A percentile compares a stretch with the other conserved stretches of the same genome.
Conservation (phyloP, 2,888 invertebrate genomes). For the Frankliniella fusca region DNA sequence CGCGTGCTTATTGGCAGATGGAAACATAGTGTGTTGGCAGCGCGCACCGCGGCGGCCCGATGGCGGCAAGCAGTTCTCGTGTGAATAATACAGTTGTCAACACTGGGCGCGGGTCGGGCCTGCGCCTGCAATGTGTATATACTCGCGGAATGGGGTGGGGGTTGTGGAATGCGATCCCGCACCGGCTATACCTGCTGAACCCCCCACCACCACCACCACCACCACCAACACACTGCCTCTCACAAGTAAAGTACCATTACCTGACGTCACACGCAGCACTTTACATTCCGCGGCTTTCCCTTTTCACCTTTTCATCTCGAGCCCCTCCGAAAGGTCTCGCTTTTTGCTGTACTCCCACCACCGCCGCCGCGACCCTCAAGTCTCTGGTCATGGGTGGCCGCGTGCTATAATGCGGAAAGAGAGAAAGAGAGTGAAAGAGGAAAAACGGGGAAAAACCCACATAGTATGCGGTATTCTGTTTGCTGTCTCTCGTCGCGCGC, state of each 20-base stretch:
- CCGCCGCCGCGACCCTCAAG: neutral
- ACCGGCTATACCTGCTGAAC: no score
- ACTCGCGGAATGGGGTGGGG: neutral
- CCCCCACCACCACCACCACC: no score
- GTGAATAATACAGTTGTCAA: conserved; percentile 6
- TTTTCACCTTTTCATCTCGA: no score
- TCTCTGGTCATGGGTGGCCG: neutral
- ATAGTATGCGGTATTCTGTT: no score
- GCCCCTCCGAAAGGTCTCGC: no score
- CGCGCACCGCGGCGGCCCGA: neutral
- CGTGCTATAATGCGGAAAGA: no score
- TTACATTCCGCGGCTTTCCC: no score
- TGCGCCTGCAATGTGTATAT: neutral
- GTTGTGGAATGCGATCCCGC: neutral
- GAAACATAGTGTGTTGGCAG: no score
- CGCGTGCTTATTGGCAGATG: neutral
- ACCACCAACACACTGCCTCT: neutral
- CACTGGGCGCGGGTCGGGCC: neutral
- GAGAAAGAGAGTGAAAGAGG: no score
- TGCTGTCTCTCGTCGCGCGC: no score
- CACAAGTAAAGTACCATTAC: neutral
- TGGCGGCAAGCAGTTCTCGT: neutral
- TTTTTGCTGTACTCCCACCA: neutral
- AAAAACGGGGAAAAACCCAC: neutral
- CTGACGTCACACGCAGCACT: no score